Base-by-base conservation (phyloP, 2,113 vertebrate genomes). In the Sebastes schlegelii region DNA sequence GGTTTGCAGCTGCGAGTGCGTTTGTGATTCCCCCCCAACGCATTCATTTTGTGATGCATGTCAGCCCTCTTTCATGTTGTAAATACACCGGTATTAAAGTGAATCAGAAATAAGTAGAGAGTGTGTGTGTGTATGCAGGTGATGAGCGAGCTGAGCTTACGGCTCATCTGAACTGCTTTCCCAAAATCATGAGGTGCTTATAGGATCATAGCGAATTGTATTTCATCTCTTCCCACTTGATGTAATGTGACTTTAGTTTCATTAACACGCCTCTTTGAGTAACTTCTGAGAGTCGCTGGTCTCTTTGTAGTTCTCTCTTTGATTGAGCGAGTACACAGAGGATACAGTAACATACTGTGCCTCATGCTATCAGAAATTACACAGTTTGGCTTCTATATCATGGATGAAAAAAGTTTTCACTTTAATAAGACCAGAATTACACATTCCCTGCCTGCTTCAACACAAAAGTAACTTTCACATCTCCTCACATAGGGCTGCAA, bases 281-380 rank as follows among this genome's bases (percentile, higher is more conserved):
- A 60, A 77, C 65, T 65, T 80, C 69, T 79, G 62, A 83, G 70
- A 70, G 60, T 57, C 8, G 7, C 62, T 13, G 4, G 23, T 76
- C 45, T 79, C 73, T 90, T 90, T 91, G 80, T 89, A 63, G 72
- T 83, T 84, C 61, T 79, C 54, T 70, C 79, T 82, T 83, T 90
- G 81, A 82, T 74, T 72, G 75, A 79, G 4, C 9, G 3, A 23
- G 54, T 16, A 48, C 55, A 42, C 83, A 76, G 67, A 84, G 75
- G 60, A 79, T 67, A 52, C 60, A 84, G 58, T 73, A 54, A 84
- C 74, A 83, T 74, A 74, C 86, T 77, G 66, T 40, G 23, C 42
- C 23, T 34, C 77, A 66, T 74, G 14, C 71, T 16, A 10, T 71
- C 74, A 23, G 85, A 69, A 87, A 85, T 90, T 77, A 74, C 66